Percentiles rank a stretch among this genome's conserved stretches.
Conservation (phyloP, 2,888 invertebrate species). For the Ramazzottius varieornatus region DNA sequence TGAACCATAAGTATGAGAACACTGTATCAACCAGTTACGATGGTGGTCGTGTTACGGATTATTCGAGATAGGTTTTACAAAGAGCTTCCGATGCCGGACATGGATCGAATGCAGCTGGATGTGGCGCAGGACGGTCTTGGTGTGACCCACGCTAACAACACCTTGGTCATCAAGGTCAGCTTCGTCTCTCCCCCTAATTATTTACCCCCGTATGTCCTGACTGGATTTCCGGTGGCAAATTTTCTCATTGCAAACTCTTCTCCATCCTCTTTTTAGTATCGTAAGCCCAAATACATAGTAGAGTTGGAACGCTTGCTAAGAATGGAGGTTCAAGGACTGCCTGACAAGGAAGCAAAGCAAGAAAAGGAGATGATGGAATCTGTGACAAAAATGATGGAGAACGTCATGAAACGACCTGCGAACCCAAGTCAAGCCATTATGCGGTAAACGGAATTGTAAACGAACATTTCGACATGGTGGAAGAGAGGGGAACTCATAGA, state of each 20-base stretch:
- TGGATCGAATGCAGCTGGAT: background rate
- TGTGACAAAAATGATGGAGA: background rate
- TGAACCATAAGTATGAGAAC: background rate
- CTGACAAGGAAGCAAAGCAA: background rate
- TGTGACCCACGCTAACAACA: background rate
- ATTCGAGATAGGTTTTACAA: background rate
- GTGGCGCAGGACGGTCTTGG: background rate
- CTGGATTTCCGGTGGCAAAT: no score
- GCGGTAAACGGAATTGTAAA: no score
- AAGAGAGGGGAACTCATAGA: no score
- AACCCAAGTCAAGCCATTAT: no score
- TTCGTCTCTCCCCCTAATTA: no score
- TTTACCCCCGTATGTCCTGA: no score
- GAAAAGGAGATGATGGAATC: background rate
- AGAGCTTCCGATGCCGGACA: background rate
- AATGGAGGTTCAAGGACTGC: background rate
- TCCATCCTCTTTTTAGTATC: background rate
- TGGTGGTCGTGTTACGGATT: no score
- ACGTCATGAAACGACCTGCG: background rate
- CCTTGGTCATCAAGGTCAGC: background rate
- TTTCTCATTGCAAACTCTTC: no score
- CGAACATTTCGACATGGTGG: no score
- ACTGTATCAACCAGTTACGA: no score
- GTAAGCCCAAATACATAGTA: background rate
- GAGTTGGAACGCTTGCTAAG: background rate